Conservation (phyloP, 2,113 vertebrate species). For the Nesogale talazaci region DNA sequence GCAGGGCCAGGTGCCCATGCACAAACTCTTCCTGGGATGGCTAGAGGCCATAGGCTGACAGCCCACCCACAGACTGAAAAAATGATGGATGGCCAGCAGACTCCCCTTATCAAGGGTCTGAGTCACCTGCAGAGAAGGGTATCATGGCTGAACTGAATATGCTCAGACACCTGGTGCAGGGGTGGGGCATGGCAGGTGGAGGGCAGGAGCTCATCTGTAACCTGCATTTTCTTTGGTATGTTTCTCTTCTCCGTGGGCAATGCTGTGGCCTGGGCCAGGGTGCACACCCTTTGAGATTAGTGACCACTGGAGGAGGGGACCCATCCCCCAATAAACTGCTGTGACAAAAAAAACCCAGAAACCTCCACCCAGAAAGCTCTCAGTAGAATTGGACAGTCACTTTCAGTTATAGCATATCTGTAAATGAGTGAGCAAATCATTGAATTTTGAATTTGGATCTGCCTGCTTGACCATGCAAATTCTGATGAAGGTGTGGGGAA, state of each 20-base stretch:
- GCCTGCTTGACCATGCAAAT: background rate
- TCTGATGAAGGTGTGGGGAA: background rate
- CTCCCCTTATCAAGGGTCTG: slow-evolving; percentile 68
- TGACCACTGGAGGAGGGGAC: too few species aligned
- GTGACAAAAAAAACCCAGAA: too few species aligned
- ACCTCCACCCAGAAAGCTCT: background rate
- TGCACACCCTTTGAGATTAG: too few species aligned
- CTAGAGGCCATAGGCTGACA: slow-evolving; percentile 98
- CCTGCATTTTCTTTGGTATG: too few species aligned
- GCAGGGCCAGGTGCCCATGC: slow-evolving; percentile 99
- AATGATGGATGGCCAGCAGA: slow-evolving; percentile 74
- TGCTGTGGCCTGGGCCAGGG: too few species aligned
- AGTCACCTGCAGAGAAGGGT: slow-evolving; percentile 75
- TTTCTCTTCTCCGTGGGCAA: too few species aligned
- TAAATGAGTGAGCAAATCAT: background rate
- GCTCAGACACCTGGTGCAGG: slow-evolving; percentile 80
- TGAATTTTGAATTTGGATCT: background rate
- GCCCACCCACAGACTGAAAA: slow-evolving; percentile 66
- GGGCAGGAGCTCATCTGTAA: too few species aligned
- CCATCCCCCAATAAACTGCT: too few species aligned
- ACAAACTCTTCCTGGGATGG: slow-evolving; percentile 99
- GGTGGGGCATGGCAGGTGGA: too few species aligned
- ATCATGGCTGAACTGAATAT: slow-evolving; percentile 78
- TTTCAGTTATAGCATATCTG: background rate
- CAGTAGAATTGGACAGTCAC: background rate